Conservation (phyloP, 23 tunicate species). For the Corella eumyota region DNA sequence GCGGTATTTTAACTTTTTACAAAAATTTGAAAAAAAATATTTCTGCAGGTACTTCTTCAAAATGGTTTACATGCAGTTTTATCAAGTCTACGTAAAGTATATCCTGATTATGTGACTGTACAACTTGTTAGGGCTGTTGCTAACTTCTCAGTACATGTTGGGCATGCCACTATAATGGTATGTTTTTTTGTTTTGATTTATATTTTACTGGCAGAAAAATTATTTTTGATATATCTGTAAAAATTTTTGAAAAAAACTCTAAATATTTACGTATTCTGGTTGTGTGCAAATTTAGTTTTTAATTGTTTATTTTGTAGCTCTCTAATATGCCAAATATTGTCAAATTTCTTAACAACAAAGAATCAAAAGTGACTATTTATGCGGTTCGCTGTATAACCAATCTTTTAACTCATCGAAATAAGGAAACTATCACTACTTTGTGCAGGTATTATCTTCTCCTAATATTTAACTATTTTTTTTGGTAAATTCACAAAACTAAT, state of each 20-base stretch:
- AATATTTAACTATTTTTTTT: background rate
- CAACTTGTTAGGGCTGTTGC: conserved; percentile 47
- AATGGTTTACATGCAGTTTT: conserved; percentile 35
- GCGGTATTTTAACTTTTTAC: background rate
- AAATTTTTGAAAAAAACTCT: too few species aligned
- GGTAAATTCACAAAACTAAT: too few species aligned
- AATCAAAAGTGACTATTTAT: conserved; percentile 22
- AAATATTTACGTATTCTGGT: too few species aligned
- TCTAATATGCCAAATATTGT: conserved; percentile 11
- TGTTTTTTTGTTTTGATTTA: conserved; percentile 1
- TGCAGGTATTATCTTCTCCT: conserved; percentile 26
- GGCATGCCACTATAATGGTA: conserved; percentile 38
- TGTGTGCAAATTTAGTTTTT: background rate
- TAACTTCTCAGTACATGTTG: conserved; percentile 43
- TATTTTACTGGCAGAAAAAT: too few species aligned
- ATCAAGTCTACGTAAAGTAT: conserved; percentile 5
- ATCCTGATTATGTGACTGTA: conserved; percentile 48
- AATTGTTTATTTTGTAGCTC: conserved; percentile 18
- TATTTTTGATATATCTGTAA: too few species aligned
- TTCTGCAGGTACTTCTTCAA: conserved; percentile 45
- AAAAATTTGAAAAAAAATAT: background rate
- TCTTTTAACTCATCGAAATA: conserved; percentile 15
- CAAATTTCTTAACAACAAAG: conserved; percentile 9
- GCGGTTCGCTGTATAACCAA: conserved; percentile 44
- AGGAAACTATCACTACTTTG: conserved; percentile 21